These are phyloP conservation scores for Himalopsyche anomala DNA, from an alignment of 2,888 invertebrate species.

Conservation along the genomic window DNA sequence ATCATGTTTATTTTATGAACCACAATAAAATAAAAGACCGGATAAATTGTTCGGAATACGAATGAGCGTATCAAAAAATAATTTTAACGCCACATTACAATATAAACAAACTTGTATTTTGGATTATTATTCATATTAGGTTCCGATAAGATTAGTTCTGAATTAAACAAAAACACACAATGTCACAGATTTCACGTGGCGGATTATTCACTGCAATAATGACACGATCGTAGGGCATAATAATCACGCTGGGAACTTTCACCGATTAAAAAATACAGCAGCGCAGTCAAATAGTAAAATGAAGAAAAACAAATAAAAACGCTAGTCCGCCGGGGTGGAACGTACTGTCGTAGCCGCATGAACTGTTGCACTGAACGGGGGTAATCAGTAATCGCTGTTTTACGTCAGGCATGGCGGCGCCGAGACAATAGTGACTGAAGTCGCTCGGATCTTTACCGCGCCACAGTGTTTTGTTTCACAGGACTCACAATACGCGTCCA, in stretches of 20 bases:
- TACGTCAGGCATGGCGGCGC: slow-evolving; percentile 59
- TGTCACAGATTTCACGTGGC: slow-evolving; percentile 42
- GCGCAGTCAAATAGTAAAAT: slow-evolving; percentile 45
- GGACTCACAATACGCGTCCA: slow-evolving; percentile 35
- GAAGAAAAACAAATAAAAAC: not conserved
- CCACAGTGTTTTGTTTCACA: slow-evolving; percentile 36
- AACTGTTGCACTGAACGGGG: slow-evolving; percentile 48
- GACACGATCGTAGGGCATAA: slow-evolving; percentile 1
- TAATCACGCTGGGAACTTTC: not conserved
- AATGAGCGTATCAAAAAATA: not conserved
- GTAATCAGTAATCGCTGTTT: slow-evolving; percentile 52
- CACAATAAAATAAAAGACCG: not conserved
- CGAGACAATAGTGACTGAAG: slow-evolving; percentile 58
- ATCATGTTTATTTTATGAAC: not conserved
- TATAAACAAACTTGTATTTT: not conserved
- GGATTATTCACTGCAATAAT: slow-evolving; percentile 7
- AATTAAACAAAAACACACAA: not conserved
- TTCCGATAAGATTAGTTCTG: not conserved
- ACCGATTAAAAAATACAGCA: slow-evolving; percentile 48
- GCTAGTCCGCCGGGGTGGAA: slow-evolving; percentile 44
- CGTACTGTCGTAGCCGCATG: slow-evolving; percentile 45
- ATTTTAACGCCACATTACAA: not conserved
- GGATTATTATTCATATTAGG: not conserved
- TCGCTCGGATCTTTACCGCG: slow-evolving; percentile 35
- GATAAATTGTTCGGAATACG: not conserved